Conservation (phyloP, 1,140 invertebrate species). For the Andricus grossulariae region DNA sequence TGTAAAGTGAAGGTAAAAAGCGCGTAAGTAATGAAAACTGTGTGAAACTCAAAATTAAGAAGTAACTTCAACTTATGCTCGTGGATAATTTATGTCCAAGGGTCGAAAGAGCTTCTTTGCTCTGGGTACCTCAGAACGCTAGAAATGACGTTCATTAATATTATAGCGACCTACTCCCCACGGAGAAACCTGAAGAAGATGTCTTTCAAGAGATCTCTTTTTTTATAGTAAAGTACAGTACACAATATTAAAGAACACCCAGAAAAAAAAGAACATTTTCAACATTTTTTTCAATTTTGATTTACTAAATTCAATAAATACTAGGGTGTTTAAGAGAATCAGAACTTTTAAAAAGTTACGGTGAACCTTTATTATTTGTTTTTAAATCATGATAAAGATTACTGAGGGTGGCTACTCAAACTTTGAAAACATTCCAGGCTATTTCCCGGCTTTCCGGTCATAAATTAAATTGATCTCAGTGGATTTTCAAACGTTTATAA, state of each 20-base stretch:
- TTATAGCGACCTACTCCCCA: slow-evolving; percentile 43
- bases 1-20: slow-evolving; percentile 1
- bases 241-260: background rate
- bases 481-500: too few relatives aligned
- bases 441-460: too few relatives aligned
- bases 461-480: too few relatives aligned
- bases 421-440: too few relatives aligned
- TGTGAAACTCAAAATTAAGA: background rate
- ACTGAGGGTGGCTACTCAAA: too few relatives aligned
- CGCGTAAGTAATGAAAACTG: background rate
- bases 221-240: background rate
- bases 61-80: background rate
- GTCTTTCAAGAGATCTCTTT: slow-evolving; percentile 28
- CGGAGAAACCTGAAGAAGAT: slow-evolving; percentile 35
- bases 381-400: too few relatives aligned
- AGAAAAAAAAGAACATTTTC: too few relatives aligned
- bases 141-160: slow-evolving; percentile 56
- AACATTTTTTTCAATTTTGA: too few relatives aligned
- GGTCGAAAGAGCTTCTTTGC: slow-evolving; percentile 40
- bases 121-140: slow-evolving; percentile 48
- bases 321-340: too few relatives aligned
- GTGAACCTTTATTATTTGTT: too few relatives aligned
- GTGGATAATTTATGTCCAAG: background rate
- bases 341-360: too few relatives aligned
- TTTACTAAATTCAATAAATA: too few relatives aligned